A percentile compares a stretch with the other conserved stretches of the same genome.
Conservation (phyloP, 2,797 vertebrate species). For the Siniperca obscura region DNA sequence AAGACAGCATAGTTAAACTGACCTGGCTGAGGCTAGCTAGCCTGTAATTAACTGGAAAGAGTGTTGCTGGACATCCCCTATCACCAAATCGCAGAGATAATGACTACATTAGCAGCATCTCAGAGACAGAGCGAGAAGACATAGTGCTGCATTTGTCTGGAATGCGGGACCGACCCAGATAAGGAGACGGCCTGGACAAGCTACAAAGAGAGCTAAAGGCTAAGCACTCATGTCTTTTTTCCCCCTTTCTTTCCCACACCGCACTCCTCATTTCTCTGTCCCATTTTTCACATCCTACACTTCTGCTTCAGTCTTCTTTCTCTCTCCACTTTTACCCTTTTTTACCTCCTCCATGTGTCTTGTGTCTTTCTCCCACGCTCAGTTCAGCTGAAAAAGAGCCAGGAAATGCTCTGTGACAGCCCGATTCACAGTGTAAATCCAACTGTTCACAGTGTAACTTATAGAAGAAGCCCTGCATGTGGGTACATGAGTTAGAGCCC, state of each 20-base stretch:
- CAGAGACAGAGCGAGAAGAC: constrained; percentile 55
- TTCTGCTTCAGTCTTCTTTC: constrained; percentile 14
- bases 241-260: constrained; percentile 52
- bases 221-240: constrained; percentile 46
- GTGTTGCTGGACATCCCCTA: constrained; percentile 58
- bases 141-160: constrained; percentile 62
- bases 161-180: constrained; percentile 64
- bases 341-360: constrained; percentile 20
- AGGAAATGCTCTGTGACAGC: constrained; percentile 40
- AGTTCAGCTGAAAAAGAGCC: constrained; percentile 19
- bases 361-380: constrained; percentile 33
- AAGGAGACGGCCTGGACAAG: constrained; percentile 56
- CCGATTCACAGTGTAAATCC: constrained; percentile 25
- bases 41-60: constrained; percentile 55
- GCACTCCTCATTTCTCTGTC: constrained; percentile 27
- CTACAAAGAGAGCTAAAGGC: constrained; percentile 56
- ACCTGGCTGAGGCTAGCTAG: constrained; percentile 34
- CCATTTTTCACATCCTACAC: constrained; percentile 52
- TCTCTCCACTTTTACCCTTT: constrained; percentile 28
- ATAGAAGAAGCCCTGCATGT: constrained; percentile 10
- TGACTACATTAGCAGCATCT: constrained; percentile 65
- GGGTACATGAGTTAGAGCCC: constrained; percentile 37
- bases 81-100: constrained; percentile 72
- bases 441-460: constrained; percentile 29
- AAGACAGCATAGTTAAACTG: constrained; percentile 38